These are phyloP conservation scores for Cyprinodon variegatus DNA, from an alignment of 2,113 vertebrate species.

Conservation along the genomic window DNA sequence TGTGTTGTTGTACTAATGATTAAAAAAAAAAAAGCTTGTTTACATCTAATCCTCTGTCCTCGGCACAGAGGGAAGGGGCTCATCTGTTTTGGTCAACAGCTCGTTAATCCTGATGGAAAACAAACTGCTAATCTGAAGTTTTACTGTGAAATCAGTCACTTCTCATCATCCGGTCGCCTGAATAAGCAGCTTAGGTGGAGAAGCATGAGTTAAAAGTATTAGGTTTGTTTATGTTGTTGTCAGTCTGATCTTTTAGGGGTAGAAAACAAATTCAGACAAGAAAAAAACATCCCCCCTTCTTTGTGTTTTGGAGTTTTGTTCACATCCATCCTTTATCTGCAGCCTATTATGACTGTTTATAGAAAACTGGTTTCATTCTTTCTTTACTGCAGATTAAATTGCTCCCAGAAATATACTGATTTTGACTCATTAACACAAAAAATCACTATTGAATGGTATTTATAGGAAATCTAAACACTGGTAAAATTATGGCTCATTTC, in stretches of 20 bases:
- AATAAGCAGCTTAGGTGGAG: slow-evolving; percentile 52
- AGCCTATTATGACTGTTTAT: no score
- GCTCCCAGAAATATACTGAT: background rate
- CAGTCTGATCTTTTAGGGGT: background rate
- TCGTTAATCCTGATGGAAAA: slow-evolving; percentile 52
- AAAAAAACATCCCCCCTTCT: no score
- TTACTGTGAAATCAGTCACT: background rate
- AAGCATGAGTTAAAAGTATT: slow-evolving; percentile 30
- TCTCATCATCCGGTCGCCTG: background rate
- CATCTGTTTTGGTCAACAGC: slow-evolving; percentile 44
- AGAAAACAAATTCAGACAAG: background rate
- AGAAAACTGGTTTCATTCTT: no score
- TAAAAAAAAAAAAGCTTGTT: slow-evolving; percentile 14
- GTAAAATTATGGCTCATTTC: background rate
- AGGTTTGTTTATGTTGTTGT: background rate
- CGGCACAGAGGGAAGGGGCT: background rate
- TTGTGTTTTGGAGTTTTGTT: no score
- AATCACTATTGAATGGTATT: background rate
- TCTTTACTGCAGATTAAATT: background rate
- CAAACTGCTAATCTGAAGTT: slow-evolving; percentile 34
- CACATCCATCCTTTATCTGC: no score
- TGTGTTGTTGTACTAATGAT: background rate
- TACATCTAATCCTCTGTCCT: slow-evolving; percentile 26
- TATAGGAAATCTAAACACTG: background rate
- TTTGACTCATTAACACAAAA: background rate